Evolutionary conservation across 2,113 vertebrate species (phyloP).

Genomic region (Gadus chalcogrammus): DNA sequence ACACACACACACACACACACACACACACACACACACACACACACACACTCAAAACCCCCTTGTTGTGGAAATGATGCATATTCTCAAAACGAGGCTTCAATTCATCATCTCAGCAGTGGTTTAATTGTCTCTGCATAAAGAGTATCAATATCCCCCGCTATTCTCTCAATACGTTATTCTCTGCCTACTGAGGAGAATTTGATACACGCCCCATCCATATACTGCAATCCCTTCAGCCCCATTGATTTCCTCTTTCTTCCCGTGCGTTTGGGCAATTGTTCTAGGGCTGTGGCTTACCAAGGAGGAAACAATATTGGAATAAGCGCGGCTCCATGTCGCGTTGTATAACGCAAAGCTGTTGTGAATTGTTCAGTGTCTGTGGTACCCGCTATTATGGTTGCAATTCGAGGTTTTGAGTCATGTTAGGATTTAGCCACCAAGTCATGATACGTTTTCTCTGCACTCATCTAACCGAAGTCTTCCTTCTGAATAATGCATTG

Average conservation of each 20-base stretch:
- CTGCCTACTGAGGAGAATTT: conserved; percentile 35
- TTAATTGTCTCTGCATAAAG: conserved; percentile 28
- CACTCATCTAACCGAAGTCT: not conserved
- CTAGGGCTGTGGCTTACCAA: conserved; percentile 35
- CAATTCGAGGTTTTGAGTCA: too few relatives aligned
- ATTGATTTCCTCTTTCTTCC: conserved; percentile 50
- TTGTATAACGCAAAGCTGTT: not conserved
- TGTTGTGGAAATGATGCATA: not conserved
- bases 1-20: not conserved
- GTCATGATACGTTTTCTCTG: not conserved
- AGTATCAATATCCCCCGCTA: conserved; percentile 27
- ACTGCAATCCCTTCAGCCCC: conserved; percentile 31
- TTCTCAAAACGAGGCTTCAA: not conserved
- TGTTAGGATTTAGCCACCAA: too few relatives aligned
- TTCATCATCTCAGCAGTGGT: conserved; percentile 21
- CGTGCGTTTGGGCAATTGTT: conserved; percentile 6
- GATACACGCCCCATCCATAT: conserved; percentile 43
- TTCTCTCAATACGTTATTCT: conserved; percentile 26
- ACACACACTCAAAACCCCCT: not conserved
- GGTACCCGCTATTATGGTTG: too few relatives aligned
- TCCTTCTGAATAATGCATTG: conserved; percentile 4
- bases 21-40: not conserved
- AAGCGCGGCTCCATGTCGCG: conserved; percentile 2
- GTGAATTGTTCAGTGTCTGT: too few relatives aligned
- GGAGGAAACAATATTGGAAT: not conserved